Base-by-base conservation (phyloP, 2,888 invertebrate species). In the Thera britannica region DNA sequence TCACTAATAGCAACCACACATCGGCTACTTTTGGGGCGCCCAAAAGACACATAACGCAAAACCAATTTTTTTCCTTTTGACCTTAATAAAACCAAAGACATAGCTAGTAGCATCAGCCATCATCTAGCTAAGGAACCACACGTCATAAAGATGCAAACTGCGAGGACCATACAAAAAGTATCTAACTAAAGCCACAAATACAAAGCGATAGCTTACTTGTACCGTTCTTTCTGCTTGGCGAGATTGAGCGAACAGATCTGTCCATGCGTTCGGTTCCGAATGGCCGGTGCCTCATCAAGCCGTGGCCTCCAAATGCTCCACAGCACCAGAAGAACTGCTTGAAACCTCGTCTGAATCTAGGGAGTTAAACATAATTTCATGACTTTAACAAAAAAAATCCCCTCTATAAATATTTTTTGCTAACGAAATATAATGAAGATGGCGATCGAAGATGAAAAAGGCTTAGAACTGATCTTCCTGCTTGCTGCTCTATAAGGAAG, bases 321-420 rank as follows among this genome's bases (percentile, higher is more conserved):
- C 98, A 97, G 94, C 98, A 98, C 80, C 97, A 96, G 92, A 98
- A 98, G 87, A 98, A 97, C 87, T 97, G 97, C 83, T 97, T 97
- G 91, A 99, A 98, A 7, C 99, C 99, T 78, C 98, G 96, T 58
- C 98, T 96, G 90, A 99, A 99, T 87, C 98, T 98, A 54, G 2
- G 23, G 35, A 48, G 23, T 5, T 7, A 44, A 3, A 44, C 23
- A 23, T 23, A 23, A 23, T 1, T 23, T 23, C 23, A 23, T 23
- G 23, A n/a, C n/a, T n/a, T n/a, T n/a, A n/a, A n/a, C n/a, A n/a
- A n/a, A n/a, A n/a, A n/a, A n/a, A n/a, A n/a, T n/a, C n/a, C n/a
- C n/a, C n/a, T n/a, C n/a, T n/a, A n/a, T n/a, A n/a, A n/a, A n/a
- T n/a, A n/a, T n/a, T n/a, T n/a, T n/a, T n/a, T n/a, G n/a, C 0